Evolutionary conservation across 2,797 vertebrate species (phyloP).

Genomic region (Catamblyrhynchus diadema): DNA sequence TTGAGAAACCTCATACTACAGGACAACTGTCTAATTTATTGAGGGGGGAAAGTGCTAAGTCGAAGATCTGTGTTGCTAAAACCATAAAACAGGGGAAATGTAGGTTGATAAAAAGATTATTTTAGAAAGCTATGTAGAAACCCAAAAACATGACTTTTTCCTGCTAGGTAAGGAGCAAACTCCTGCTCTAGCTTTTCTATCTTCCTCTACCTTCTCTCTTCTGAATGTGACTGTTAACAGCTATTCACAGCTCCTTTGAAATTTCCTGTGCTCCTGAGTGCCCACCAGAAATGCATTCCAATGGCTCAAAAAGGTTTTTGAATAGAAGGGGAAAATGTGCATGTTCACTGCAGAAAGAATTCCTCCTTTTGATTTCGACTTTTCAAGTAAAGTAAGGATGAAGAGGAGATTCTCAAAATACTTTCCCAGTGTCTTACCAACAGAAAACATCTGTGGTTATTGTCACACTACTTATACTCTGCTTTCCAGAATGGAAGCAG

Average conservation of each 20-base stretch:
- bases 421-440: neutral
- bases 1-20: neutral
- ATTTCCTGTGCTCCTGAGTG: slow-evolving; percentile 22
- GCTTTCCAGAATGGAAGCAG: neutral
- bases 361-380: neutral
- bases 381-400: neutral
- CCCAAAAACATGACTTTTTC: neutral
- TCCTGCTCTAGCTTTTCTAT: neutral
- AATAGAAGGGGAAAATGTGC: neutral
- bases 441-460: neutral
- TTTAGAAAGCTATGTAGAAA: neutral
- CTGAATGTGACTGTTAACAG: neutral
- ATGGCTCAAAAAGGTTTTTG: neutral
- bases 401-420: neutral
- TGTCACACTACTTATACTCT: neutral
- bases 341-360: neutral
- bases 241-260: slow-evolving; percentile 48
- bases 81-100: neutral
- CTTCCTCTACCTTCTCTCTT: neutral
- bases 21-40: neutral
- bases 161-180: neutral
- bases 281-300: slow-evolving; percentile 53
- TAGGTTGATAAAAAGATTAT: neutral
- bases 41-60: neutral
- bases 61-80: neutral